Conservation (phyloP, 2,113 vertebrate species). For the Ginglymostoma cirratum region DNA sequence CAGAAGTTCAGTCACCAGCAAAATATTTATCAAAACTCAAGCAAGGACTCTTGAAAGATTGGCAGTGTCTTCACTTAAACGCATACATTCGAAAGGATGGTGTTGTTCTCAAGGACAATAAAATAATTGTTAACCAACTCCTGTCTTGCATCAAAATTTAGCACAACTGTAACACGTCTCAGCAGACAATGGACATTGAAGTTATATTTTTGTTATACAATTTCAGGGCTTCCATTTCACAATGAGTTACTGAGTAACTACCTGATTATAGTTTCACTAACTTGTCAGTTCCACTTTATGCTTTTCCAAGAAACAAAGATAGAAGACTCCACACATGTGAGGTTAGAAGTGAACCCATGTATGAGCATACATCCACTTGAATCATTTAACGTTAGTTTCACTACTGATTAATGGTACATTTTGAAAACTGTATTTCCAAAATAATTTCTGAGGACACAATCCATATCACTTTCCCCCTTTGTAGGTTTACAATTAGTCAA, state of each 20-base stretch:
- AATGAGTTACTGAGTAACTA: neutral
- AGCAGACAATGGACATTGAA: neutral
- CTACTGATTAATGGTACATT: neutral
- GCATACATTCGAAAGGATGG: no score
- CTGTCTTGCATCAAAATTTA: neutral
- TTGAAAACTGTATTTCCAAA: neutral
- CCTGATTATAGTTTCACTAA: neutral
- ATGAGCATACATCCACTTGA: neutral
- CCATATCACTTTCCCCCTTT: neutral
- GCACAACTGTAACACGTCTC: neutral
- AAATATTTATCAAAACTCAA: neutral
- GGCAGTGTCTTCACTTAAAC: no score
- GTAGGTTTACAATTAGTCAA: neutral
- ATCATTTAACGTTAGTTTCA: neutral
- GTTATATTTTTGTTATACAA: neutral
- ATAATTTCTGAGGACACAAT: neutral
- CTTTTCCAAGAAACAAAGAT: neutral
- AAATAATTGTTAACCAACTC: neutral
- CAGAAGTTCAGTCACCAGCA: neutral
- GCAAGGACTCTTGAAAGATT: neutral
- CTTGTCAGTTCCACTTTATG: neutral
- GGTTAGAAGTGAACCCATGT: neutral
- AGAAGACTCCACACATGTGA: neutral
- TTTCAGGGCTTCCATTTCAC: neutral
- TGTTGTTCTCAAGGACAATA: neutral